Evolutionary conservation across 2,113 vertebrate genomes (phyloP), one percentile per base, ranked within the genome.

Genomic region (Caranx melampygus): DNA sequence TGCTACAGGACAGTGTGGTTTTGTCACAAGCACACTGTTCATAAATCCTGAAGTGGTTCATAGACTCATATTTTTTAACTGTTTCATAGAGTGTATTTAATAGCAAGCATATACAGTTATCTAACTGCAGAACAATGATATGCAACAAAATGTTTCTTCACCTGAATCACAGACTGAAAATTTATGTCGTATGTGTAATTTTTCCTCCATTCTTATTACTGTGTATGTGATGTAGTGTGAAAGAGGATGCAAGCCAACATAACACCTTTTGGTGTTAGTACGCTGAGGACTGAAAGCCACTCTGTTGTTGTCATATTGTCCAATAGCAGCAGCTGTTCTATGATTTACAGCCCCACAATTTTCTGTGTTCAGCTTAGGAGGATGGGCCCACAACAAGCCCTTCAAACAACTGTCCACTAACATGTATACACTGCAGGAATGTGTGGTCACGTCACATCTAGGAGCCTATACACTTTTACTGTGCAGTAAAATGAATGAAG

Each of bases 81-180:
- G 5, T 49, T 64, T 47, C 2, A 20, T 21, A n/a, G 34, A 55
- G 58, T 42, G 16, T 67, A 62, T 72, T 62, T 77, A 69, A 60
- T 40, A 16, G 44, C 37, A 65, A 37, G 20, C 7, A 70, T 60
- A 73, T 26, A 51, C 15, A 47, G 40, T 42, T 60, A 54, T 58
- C 44, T 15, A 44, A 66, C 35, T 35, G 42, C 3, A 55, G 75
- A 33, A 4, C 4, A 10, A 45, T 49, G 75, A 79, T 72, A 63
- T 37, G 37, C 11, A 40, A 42, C 20, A 20, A 49, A n/a, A 37
- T 33, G 8, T 59, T 2, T 69, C 74, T 67, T 26, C 4, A 59
- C 2, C 44, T 13, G 33, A 71, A 40, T 37, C 66, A 42, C 16
- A 54, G 51, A 21, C 3, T 75, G 31, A 57, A 35, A 9, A 52